Evolutionary conservation across 2,888 invertebrate species (phyloP).

Genomic region (Lysandra coridon): DNA sequence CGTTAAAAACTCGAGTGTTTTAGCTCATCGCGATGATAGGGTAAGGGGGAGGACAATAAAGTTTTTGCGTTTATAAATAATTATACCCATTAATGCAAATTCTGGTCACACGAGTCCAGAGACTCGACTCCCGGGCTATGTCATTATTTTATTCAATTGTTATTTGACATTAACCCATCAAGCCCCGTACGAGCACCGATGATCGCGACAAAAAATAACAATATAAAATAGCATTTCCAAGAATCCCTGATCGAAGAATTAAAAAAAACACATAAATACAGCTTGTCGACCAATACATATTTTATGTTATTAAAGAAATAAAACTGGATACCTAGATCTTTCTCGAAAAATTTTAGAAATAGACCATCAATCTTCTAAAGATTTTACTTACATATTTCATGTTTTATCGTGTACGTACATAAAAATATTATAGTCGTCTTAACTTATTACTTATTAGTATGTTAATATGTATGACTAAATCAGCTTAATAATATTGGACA

Average conservation of each 20-base stretch:
- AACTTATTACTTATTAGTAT: too few relatives aligned
- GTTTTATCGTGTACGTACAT: too few relatives aligned
- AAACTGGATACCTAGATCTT: too few relatives aligned
- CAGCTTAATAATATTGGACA: neutral
- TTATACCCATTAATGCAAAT: constrained; percentile 3
- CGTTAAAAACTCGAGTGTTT: constrained; percentile 23
- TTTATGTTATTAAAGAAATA: too few relatives aligned
- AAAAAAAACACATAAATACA: neutral
- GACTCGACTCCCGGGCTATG: neutral
- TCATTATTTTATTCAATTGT: neutral
- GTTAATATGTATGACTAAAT: neutral
- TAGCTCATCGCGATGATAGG: constrained; percentile 10
- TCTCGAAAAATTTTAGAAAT: too few relatives aligned
- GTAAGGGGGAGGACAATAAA: neutral
- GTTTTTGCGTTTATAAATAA: neutral
- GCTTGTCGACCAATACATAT: neutral
- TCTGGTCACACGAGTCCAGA: neutral
- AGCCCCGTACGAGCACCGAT: too few relatives aligned
- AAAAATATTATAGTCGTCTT: too few relatives aligned
- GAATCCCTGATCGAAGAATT: too few relatives aligned
- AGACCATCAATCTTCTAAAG: too few relatives aligned
- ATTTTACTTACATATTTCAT: too few relatives aligned
- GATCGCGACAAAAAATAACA: too few relatives aligned
- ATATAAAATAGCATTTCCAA: too few relatives aligned
- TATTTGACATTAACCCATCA: neutral